Base-by-base conservation (phyloP, 1,140 invertebrate species). In the Zaprionus taronus region DNA sequence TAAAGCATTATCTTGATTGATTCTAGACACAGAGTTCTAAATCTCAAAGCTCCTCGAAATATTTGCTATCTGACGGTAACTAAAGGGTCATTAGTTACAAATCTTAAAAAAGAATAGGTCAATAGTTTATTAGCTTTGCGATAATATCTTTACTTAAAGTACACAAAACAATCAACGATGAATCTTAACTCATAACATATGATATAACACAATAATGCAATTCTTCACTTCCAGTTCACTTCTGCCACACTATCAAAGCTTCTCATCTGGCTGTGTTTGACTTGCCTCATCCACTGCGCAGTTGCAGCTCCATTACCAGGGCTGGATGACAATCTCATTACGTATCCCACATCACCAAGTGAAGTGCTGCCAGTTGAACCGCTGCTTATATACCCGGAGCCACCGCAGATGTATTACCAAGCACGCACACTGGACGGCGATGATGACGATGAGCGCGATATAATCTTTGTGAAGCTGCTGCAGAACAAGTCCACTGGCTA, bases 401-500 rank as follows among this genome's bases (percentile, higher is more conserved):
- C 75, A 24, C 68, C 56, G 0, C 58, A 83, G 15, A 49, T 80
- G 17, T 60, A 72, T 6, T 89, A 87, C 15, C 77, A 92, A 57
- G 87, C 84, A 11, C 77, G 91, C 17, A 80, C 81, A 0, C 12
- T 86, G 7, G 73, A 65, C 0, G 80, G 76, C 1, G 63, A 67
- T 34, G 79, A 79, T 12, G 84, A 90, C 31, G 77, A 73, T 2
- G 84, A 91, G 5, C 71, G 77, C 44, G 87, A 91, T 6, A 84
- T 92, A 4, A 92, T 92, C 34, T 92, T 80, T 24, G 82, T 92
- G 4, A 92, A 91, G 55, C 51, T 92, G 58, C 69, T 92, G 47
- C 58, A 80, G 56, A 80, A 76, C 36, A 92, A 92, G 15, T 61
- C 67, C 14, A 70, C 49, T 9, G 80, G 79, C 36, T 92, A 92